These are phyloP conservation scores for Trachymyrmex cornetzi DNA, from an alignment of 1,140 invertebrate genomes.

Conservation along the genomic window DNA sequence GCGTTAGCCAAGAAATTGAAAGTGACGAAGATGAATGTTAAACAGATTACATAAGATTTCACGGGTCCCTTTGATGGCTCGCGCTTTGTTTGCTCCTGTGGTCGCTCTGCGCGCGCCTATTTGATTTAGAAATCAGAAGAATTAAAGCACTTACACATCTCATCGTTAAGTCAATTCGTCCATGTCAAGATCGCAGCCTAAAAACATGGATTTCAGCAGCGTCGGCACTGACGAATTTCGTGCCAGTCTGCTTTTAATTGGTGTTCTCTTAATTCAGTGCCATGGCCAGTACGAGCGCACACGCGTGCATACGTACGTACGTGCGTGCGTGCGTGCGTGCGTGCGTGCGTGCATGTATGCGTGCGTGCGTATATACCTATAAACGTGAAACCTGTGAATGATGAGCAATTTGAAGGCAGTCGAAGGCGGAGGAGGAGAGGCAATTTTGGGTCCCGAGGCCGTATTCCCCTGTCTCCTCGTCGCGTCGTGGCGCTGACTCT, in stretches of 20 bases:
- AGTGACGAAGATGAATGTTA: slow-evolving; percentile 53
- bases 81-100: slow-evolving; percentile 26
- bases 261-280: slow-evolving; percentile 36
- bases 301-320: background rate
- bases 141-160: slow-evolving; percentile 50
- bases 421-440: slow-evolving; percentile 46
- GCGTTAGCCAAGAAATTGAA: slow-evolving; percentile 45
- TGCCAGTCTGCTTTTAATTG: slow-evolving; percentile 28
- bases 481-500: slow-evolving; percentile 2
- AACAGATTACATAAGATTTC: slow-evolving; percentile 61
- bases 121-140: slow-evolving; percentile 71
- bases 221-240: slow-evolving; percentile 20
- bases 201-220: background rate
- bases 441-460: slow-evolving; percentile 68
- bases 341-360: background rate
- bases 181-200: background rate
- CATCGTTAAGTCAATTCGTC: slow-evolving; percentile 17
- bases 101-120: slow-evolving; percentile 5
- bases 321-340: background rate
- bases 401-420: slow-evolving; percentile 66
- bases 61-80: slow-evolving; percentile 19
- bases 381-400: slow-evolving; percentile 68
- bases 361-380: slow-evolving; percentile 20
- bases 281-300: slow-evolving; percentile 23
- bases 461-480: background rate